A percentile compares a stretch with the other conserved stretches of the same genome.
Conservation (phyloP, 2,797 vertebrate species). For the Odontamblyopus rebecca region DNA sequence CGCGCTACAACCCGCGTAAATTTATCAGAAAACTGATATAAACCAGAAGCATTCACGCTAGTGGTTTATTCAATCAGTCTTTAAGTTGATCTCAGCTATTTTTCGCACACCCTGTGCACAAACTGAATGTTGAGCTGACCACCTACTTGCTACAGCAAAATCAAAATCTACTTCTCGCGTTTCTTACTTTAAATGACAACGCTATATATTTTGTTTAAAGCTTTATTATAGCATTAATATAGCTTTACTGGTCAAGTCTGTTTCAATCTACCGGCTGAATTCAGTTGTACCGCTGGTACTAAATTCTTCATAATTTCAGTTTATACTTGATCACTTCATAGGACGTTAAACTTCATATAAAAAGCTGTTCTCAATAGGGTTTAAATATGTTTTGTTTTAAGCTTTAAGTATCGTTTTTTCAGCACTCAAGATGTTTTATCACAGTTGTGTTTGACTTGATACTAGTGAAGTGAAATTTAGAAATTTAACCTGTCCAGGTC, state of each 20-base stretch:
- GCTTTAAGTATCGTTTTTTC: not conserved
- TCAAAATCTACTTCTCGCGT: not conserved
- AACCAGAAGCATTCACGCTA: not conserved
- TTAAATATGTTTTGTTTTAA: not conserved
- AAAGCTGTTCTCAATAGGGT: not conserved
- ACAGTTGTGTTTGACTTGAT: not conserved
- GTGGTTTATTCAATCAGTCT: not conserved
- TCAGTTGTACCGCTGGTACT: not conserved
- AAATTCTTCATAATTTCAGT: not conserved
- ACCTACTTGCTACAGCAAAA: not conserved
- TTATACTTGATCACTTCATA: not conserved
- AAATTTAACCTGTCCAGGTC: slow-evolving; percentile 32
- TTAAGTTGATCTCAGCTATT: not conserved
- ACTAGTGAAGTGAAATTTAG: not conserved
- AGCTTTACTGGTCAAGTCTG: not conserved
- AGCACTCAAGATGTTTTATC: not conserved
- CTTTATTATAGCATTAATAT: not conserved
- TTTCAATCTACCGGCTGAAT: not conserved
- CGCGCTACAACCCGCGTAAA: slow-evolving; percentile 16
- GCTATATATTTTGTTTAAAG: not conserved
- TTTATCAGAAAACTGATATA: not conserved
- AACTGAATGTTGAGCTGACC: not conserved
- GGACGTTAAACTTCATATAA: not conserved
- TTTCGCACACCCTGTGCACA: not conserved
- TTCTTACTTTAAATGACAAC: not conserved